phyloP scores from a whole-genome alignment of 2,113 vertebrate species.

The Cacatua alba region DNA sequence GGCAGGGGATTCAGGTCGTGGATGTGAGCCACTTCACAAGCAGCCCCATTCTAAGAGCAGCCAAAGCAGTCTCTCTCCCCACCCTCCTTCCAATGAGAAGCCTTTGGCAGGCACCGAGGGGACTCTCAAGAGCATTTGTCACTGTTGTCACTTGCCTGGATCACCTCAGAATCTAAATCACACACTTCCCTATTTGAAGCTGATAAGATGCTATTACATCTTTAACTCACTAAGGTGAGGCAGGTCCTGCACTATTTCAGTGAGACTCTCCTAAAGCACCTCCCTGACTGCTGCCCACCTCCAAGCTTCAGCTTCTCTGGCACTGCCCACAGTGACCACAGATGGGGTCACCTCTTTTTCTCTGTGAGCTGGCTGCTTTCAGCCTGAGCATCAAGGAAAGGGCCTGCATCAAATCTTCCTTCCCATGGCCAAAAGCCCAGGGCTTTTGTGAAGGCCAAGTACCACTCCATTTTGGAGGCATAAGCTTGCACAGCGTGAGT shows the following conservation, averaged over 20 bases:
- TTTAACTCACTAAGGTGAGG: neutral
- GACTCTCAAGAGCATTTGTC: neutral
- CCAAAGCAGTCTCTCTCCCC: neutral
- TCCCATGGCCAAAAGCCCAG: neutral
- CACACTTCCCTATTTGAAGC: neutral
- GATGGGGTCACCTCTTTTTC: neutral
- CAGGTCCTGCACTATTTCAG: neutral
- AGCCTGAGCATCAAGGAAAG: neutral
- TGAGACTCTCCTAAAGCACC: neutral
- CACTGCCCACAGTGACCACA: neutral
- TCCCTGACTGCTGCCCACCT: neutral
- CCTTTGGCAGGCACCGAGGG: neutral
- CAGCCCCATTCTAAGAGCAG: neutral
- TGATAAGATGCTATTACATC: neutral
- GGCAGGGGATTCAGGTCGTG: neutral
- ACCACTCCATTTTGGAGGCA: neutral
- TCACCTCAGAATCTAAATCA: neutral
- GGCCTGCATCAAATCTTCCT: neutral
- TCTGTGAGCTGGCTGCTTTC: neutral
- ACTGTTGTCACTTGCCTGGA: neutral
- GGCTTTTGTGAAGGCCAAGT: neutral
- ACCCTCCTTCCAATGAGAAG: neutral
- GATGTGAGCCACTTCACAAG: neutral
- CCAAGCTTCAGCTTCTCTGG: neutral
- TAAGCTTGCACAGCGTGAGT: neutral